These are phyloP conservation scores for Sebastes trivittatus DNA, from an alignment of 2,797 vertebrate genomes.

Conservation along the genomic window DNA sequence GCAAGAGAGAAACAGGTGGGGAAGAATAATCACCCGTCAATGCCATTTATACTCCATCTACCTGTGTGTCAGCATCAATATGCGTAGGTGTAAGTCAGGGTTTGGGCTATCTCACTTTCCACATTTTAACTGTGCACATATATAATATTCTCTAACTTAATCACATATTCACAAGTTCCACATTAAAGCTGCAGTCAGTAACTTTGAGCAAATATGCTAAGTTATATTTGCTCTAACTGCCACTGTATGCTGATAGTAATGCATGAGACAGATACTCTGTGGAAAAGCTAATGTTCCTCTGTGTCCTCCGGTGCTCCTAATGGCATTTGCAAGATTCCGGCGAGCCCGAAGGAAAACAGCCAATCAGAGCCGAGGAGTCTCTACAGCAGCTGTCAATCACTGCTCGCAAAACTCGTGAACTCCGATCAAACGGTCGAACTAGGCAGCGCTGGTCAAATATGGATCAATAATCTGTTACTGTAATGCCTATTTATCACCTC, in stretches of 20 bases:
- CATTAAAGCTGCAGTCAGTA: neutral
- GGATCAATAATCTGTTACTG: too few species aligned
- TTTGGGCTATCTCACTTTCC: constrained; percentile 68
- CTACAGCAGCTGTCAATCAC: too few species aligned
- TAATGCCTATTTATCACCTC: too few species aligned
- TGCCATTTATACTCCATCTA: constrained; percentile 36
- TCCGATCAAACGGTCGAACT: neutral
- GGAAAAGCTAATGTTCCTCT: too few species aligned
- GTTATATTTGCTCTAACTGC: neutral
- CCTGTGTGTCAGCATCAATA: constrained; percentile 39
- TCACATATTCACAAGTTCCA: neutral
- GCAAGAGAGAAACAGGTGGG: constrained; percentile 45
- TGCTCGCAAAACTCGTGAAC: neutral
- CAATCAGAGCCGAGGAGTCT: neutral
- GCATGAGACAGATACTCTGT: neutral
- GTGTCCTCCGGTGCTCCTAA: too few species aligned
- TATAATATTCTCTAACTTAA: neutral
- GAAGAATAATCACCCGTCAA: constrained; percentile 51
- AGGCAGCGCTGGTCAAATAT: too few species aligned
- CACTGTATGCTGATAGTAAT: neutral
- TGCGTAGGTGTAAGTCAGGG: constrained; percentile 30
- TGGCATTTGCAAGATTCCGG: too few species aligned
- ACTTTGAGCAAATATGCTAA: neutral
- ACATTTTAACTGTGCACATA: neutral
- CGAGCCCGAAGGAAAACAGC: too few species aligned